Conservation (phyloP, 2,797 vertebrate species). For the Gymnoscopelus braueri region DNA sequence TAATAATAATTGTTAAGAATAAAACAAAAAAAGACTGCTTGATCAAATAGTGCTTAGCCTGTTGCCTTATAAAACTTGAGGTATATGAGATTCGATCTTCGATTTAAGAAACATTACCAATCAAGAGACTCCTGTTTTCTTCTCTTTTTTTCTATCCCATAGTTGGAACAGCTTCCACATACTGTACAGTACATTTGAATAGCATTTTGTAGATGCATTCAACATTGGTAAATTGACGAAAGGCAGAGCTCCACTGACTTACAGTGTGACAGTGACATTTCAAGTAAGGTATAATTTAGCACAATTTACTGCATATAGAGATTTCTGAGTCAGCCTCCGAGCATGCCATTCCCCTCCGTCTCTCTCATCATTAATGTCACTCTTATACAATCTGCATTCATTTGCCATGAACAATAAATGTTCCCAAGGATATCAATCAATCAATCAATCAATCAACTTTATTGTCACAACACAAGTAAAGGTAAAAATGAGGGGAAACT, state of each 20-base stretch:
- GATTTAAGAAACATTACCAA: not conserved
- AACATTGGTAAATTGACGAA: too few relatives aligned
- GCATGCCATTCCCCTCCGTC: not conserved
- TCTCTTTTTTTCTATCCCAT: too few relatives aligned
- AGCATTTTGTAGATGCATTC: not conserved
- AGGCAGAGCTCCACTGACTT: too few relatives aligned
- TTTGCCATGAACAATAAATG: too few relatives aligned
- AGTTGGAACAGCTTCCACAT: not conserved
- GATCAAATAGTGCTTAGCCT: not conserved
- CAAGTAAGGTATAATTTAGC: too few relatives aligned
- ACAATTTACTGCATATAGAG: not conserved
- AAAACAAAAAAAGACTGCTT: not conserved
- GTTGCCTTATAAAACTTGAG: not conserved
- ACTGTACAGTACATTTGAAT: not conserved
- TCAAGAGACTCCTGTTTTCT: not conserved
- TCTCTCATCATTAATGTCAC: slow-evolving; percentile 2
- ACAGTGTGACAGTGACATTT: too few relatives aligned
- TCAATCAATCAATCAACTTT: too few relatives aligned
- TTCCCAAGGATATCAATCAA: too few relatives aligned
- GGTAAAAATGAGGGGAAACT: too few relatives aligned
- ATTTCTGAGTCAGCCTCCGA: not conserved
- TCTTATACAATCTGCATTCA: not conserved
- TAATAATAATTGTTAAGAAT: not conserved
- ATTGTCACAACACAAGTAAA: too few relatives aligned
- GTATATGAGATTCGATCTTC: not conserved